Conservation (phyloP, 2,888 invertebrate species). For the Drosophila fungiperda region DNA sequence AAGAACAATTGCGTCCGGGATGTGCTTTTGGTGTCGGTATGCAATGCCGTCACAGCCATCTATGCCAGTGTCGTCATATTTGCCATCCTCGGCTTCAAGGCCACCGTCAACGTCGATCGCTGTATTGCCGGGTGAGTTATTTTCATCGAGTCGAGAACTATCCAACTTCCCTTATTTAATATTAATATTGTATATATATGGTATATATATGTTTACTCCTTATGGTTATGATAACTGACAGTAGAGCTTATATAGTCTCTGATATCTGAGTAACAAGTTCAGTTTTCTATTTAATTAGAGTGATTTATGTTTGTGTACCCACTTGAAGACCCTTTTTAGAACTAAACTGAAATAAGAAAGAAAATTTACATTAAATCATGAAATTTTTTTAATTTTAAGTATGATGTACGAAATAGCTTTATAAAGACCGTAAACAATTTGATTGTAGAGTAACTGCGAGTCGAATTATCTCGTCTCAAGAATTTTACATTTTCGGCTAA, state of each 20-base stretch:
- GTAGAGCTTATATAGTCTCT: not conserved
- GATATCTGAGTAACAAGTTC: not conserved
- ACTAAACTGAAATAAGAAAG: not conserved
- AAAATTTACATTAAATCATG: no score
- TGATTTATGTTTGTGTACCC: not conserved
- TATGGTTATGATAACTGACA: not conserved
- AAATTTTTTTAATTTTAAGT: not conserved
- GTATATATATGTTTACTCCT: not conserved
- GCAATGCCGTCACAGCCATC: constrained; percentile 96
- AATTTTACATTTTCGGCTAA: not conserved
- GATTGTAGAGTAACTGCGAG: not conserved
- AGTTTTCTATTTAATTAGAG: no score
- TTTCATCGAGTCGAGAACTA: no score
- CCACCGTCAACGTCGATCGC: constrained; percentile 94
- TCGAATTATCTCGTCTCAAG: not conserved
- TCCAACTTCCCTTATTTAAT: no score
- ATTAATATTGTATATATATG: no score
- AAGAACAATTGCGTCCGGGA: constrained; percentile 98
- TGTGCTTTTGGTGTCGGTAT: constrained; percentile 95
- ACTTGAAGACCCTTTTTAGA: not conserved
- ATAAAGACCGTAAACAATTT: not conserved
- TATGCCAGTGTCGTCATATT: constrained; percentile 98
- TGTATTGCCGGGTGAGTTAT: constrained; percentile 90
- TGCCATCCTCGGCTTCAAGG: constrained; percentile 97
- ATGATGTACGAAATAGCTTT: not conserved